Conservation (phyloP, 2,888 invertebrate genomes). For the Cacoxenus indagator region DNA sequence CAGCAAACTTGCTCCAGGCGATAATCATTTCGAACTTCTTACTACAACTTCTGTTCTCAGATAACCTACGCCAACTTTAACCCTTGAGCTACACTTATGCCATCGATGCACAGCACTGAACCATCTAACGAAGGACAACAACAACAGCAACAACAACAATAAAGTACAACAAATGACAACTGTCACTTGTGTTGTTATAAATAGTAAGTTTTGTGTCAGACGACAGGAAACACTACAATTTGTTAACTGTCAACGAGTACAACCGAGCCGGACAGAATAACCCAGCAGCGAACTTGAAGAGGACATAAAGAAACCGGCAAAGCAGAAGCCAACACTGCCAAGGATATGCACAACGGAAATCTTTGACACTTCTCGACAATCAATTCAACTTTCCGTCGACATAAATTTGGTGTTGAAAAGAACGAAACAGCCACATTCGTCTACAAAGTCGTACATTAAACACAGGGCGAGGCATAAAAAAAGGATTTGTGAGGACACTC, state of each 20-base stretch:
- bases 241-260: constrained; percentile 42
- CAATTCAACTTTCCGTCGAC: constrained; percentile 44
- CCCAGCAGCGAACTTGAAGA: neutral
- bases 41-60: neutral
- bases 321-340: constrained; percentile 7
- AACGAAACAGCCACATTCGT: neutral
- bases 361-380: constrained; percentile 55
- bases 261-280: constrained; percentile 21
- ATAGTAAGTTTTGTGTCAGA: constrained; percentile 28
- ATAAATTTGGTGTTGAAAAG: constrained; percentile 22
- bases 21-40: too few relatives aligned
- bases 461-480: neutral
- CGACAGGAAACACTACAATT: constrained; percentile 40
- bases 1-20: neutral
- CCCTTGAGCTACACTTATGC: neutral
- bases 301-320: neutral
- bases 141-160: too few relatives aligned
- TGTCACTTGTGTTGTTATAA: constrained; percentile 25
- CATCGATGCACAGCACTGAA: neutral
- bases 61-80: neutral
- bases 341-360: constrained; percentile 49
- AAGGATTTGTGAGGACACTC: neutral
- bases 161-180: constrained; percentile 27
- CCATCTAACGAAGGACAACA: constrained; percentile 1
- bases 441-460: neutral